phyloP scores from a whole-genome alignment of 2,797 vertebrate species.

The Dromococcyx pavoninus region DNA sequence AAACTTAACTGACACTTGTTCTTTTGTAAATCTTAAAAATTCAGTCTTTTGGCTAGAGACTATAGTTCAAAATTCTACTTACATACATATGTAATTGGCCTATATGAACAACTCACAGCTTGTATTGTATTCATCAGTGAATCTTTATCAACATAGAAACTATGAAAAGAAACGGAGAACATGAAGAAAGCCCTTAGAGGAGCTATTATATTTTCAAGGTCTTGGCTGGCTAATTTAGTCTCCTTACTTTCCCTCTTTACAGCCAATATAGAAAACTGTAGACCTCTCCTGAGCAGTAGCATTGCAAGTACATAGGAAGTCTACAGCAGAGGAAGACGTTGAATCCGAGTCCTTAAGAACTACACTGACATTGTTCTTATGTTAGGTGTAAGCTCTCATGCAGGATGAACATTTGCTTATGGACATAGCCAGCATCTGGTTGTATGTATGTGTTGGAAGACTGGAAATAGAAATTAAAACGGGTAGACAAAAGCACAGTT shows the following conservation, averaged over 20 bases:
- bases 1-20: not conserved
- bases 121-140: not conserved
- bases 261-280: not conserved
- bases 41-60: not conserved
- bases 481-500: not conserved
- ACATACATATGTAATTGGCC: accelerated
- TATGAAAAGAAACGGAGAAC: not conserved
- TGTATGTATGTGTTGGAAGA: not conserved
- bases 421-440: accelerated
- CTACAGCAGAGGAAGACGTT: not conserved
- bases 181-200: not conserved
- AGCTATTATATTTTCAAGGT: not conserved
- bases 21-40: not conserved
- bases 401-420: not conserved
- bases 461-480: not conserved
- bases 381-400: not conserved
- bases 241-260: not conserved
- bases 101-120: not conserved
- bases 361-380: not conserved
- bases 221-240: not conserved
- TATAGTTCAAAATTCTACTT: not conserved
- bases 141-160: not conserved
- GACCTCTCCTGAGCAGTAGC: not conserved
- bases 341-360: not conserved
- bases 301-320: not conserved